Base-by-base conservation (phyloP, 2,888 invertebrate genomes). In the Sphaeridia pumilis region DNA sequence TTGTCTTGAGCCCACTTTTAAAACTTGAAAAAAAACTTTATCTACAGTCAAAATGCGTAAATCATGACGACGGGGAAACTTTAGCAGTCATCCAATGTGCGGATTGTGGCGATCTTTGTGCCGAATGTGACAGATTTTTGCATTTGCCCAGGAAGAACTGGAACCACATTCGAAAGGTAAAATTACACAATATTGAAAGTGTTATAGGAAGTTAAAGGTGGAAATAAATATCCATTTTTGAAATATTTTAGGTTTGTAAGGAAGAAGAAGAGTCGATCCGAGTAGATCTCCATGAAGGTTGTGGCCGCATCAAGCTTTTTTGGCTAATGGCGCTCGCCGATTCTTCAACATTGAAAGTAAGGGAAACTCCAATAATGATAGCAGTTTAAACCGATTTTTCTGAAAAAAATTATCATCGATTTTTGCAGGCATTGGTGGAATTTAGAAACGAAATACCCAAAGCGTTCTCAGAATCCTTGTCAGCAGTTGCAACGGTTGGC, bases 21-120 rank as follows among this genome's bases (percentile, higher is more conserved):
- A 31, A 31, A 31, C 31, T 10, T 14, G 31, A 14, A 31, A 14
- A 31, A 7, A 31, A 7, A 31, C n/a, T n/a, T n/a, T 17, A 12
- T 31, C 20, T 38, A 20, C 77, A 90, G 68, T 86, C 89, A 5
- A 81, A 84, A 59, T 98, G 97, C 73, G 82, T 81, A 47, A 98
- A 98, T 72, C 97, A 98, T 71, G 97, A 98, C 69, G 97, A 98
- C 69, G 88, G 87, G 1, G 81, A 85, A 68, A 95, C 94, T 0
- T 77, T 81, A 14, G 95, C 94, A 0, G 87, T 92, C 56, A 86
- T 97, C 56, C 87, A 92, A 65, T 98, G 97, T 70, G 83, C 81
- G 64, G 77, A 78, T 5, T 98, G 97, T 69, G 92, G 90, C 21
- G 84, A 92, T 58, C 76, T 97, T 28, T 98, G 97, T 70, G 84